Evolutionary conservation across 2,113 vertebrate genomes (phyloP).

Genomic region (Alethe castanea): DNA sequence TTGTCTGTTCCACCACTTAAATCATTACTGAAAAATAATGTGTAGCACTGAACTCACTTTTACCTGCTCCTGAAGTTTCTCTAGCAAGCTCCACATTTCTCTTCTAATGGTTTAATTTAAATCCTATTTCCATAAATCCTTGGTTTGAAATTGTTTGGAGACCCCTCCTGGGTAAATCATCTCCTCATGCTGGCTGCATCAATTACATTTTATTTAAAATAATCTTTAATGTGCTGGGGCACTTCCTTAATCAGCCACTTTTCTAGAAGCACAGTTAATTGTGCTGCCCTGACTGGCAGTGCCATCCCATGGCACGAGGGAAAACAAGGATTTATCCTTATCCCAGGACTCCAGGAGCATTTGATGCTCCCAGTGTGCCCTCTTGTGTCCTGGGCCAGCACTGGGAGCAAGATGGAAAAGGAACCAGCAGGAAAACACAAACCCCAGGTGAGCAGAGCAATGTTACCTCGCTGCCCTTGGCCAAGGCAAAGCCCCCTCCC

Average conservation of each 20-base stretch:
- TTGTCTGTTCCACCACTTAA: not conserved
- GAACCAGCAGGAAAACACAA: not conserved
- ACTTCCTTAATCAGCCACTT: not conserved
- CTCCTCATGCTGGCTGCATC: not conserved
- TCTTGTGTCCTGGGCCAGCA: constrained; percentile 19
- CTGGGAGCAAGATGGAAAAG: not conserved
- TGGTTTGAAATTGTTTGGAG: not conserved
- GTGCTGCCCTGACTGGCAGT: not conserved
- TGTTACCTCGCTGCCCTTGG: constrained; percentile 89
- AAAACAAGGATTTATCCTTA: not conserved
- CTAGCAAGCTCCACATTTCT: not conserved
- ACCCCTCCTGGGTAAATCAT: not conserved
- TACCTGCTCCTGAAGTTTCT: not conserved
- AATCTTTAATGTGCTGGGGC: not conserved
- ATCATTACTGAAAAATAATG: not conserved
- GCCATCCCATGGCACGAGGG: not conserved
- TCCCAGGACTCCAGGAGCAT: fast-evolving
- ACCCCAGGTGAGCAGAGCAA: not conserved
- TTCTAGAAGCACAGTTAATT: not conserved
- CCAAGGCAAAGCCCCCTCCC: constrained; percentile 91
- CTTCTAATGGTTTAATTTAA: not conserved
- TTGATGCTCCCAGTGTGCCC: constrained; percentile 11
- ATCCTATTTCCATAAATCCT: not conserved
- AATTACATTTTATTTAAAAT: not conserved
- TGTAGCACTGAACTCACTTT: not conserved